Percentiles rank a stretch among this genome's conserved stretches.
These are phyloP conservation scores for Macaria notata DNA, from an alignment of 2,888 invertebrate genomes.

Conservation along the genomic window DNA sequence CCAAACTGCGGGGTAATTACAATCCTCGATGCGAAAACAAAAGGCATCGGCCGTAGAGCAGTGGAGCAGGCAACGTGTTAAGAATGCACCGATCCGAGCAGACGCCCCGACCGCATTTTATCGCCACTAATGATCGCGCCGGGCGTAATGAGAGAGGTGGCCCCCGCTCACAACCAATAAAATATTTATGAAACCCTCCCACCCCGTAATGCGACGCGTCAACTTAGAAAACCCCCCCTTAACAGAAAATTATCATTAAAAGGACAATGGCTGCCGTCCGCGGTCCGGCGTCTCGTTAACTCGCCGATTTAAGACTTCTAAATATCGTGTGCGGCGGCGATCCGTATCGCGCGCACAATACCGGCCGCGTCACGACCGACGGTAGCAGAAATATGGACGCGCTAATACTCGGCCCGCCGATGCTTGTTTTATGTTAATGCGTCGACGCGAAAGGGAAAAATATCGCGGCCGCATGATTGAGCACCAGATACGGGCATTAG, in stretches of 20 bases:
- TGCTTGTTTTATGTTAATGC: slow-evolving; percentile 80
- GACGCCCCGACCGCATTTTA: slow-evolving; percentile 65
- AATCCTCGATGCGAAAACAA: slow-evolving; percentile 55
- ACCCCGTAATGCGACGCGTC: slow-evolving; percentile 68
- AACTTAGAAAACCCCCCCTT: slow-evolving; percentile 48
- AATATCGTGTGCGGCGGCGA: slow-evolving; percentile 75
- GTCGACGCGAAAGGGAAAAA: slow-evolving; percentile 66
- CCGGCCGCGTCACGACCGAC: slow-evolving; percentile 70
- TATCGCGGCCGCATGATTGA: slow-evolving; percentile 66
- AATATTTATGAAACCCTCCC: slow-evolving; percentile 76
- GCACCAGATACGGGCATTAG: slow-evolving; percentile 59
- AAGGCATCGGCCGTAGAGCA: slow-evolving; percentile 40
- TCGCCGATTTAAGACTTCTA: slow-evolving; percentile 78
- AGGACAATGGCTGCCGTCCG: slow-evolving; percentile 32
- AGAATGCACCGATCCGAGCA: slow-evolving; percentile 54
- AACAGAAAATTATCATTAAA: slow-evolving; percentile 42
- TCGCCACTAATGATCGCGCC: slow-evolving; percentile 73
- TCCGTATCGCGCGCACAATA: slow-evolving; percentile 79
- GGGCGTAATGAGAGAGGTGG: slow-evolving; percentile 67
- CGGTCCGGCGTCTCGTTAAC: slow-evolving; percentile 65
- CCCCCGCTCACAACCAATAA: slow-evolving; percentile 68
- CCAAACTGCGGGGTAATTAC: slow-evolving; percentile 50
- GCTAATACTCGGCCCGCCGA: slow-evolving; percentile 50
- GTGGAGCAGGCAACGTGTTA: slow-evolving; percentile 38
- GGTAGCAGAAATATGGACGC: slow-evolving; percentile 77